These are phyloP conservation scores for Periophthalmus modestus DNA, from an alignment of 2,113 vertebrate genomes.

Conservation along the genomic window DNA sequence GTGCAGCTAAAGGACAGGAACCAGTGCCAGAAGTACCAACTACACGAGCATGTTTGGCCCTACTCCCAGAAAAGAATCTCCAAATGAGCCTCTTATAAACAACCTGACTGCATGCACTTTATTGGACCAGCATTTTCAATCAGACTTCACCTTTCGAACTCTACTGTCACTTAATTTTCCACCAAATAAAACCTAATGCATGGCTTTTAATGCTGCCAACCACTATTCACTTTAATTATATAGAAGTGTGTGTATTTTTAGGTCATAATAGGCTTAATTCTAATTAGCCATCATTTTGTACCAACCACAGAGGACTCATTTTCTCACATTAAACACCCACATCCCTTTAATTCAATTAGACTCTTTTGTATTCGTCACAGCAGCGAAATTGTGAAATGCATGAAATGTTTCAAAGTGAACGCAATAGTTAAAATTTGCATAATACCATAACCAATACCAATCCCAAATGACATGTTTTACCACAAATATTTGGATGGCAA, in stretches of 20 bases:
- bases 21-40: conserved; percentile 13
- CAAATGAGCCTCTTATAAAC: conserved; percentile 25
- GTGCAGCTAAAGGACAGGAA: conserved; percentile 34
- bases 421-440: neutral
- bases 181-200: conserved; percentile 52
- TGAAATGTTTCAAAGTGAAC: neutral
- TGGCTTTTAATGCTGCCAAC: conserved; percentile 41
- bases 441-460: neutral
- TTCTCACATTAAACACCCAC: conserved; percentile 3
- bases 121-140: neutral
- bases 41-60: conserved; percentile 30
- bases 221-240: conserved; percentile 33
- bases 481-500: neutral
- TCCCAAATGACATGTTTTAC: neutral
- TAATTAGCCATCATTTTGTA: conserved; percentile 45
- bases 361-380: neutral
- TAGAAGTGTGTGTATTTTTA: conserved; percentile 34
- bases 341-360: conserved; percentile 1
- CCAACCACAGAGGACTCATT: conserved; percentile 18
- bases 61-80: conserved; percentile 54
- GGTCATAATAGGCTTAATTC: conserved; percentile 48
- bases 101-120: conserved; percentile 21
- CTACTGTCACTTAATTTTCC: conserved; percentile 40
- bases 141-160: conserved; percentile 39
- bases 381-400: neutral